A percentile compares a stretch with the other conserved stretches of the same genome.
Evolutionary conservation across 2,888 invertebrate genomes (phyloP).

Genomic region (Omphaloscelis lunosa): DNA sequence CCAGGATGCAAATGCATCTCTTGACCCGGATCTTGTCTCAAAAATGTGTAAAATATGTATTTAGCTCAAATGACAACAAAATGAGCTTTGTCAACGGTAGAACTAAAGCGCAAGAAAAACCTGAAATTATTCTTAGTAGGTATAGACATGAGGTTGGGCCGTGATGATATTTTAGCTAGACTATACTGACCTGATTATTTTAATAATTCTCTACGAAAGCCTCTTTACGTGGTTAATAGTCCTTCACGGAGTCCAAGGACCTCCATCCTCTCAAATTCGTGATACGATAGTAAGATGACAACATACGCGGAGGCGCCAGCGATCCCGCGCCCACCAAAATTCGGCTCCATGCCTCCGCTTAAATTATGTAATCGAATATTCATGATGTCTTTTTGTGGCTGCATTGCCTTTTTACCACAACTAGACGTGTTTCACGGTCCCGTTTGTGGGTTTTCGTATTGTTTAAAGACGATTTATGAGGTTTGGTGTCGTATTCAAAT

Average conservation of each 20-base stretch:
- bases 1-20: slow-evolving; percentile 15
- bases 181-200: not conserved
- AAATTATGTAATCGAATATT: slow-evolving; percentile 87
- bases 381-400: slow-evolving; percentile 77
- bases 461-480: slow-evolving; percentile 34
- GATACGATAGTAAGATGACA: slow-evolving; percentile 70
- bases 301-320: slow-evolving; percentile 78
- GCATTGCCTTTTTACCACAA: slow-evolving; percentile 73
- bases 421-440: slow-evolving; percentile 66
- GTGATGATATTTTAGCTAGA: not conserved
- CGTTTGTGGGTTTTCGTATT: slow-evolving; percentile 49
- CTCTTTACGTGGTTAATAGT: not conserved
- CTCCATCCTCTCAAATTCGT: slow-evolving; percentile 43
- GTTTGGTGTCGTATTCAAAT: not conserved
- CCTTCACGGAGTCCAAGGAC: not conserved
- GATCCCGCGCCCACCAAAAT: slow-evolving; percentile 70
- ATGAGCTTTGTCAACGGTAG: slow-evolving; percentile 6
- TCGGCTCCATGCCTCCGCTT: slow-evolving; percentile 74
- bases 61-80: slow-evolving; percentile 6
- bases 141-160: not conserved
- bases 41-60: slow-evolving; percentile 26
- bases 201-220: not conserved
- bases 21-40: slow-evolving; percentile 22
- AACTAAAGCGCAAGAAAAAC: slow-evolving; percentile 8
- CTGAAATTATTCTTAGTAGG: not conserved